These are phyloP conservation scores for Gallinago nigripennis DNA, from an alignment of 2,797 vertebrate genomes.

Conservation along the genomic window DNA sequence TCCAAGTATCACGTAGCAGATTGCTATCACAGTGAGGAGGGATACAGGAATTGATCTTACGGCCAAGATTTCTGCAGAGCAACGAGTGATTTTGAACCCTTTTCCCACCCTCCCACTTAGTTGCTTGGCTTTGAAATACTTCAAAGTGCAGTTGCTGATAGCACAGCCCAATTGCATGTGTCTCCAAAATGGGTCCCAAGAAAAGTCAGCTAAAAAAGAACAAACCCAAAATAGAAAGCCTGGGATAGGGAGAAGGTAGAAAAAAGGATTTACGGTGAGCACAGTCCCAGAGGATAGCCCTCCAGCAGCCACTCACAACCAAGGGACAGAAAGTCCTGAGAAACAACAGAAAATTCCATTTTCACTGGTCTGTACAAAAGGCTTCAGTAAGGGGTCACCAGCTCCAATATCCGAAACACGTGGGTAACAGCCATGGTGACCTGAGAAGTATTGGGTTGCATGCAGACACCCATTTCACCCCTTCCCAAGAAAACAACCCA, in stretches of 20 bases:
- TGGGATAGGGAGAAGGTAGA: not conserved
- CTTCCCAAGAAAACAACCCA: not conserved
- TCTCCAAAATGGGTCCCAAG: not conserved
- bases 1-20: not conserved
- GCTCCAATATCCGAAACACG: not conserved
- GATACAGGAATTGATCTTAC: not conserved
- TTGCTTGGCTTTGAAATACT: not conserved
- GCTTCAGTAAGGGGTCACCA: not conserved
- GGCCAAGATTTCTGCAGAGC: not conserved
- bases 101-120: not conserved
- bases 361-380: not conserved
- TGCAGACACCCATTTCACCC: not conserved
- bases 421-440: not conserved
- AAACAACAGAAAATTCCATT: not conserved
- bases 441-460: no score
- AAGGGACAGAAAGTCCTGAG: not conserved
- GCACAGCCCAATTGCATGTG: rapidly evolving
- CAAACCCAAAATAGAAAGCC: not conserved
- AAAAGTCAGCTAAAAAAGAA: not conserved
- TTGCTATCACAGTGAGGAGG: not conserved
- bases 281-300: not conserved
- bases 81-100: not conserved
- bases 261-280: rapidly evolving
- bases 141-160: rapidly evolving
- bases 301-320: not conserved